These are phyloP conservation scores for Oryzias melastigma DNA, from an alignment of 2,113 vertebrate genomes.

Conservation along the genomic window DNA sequence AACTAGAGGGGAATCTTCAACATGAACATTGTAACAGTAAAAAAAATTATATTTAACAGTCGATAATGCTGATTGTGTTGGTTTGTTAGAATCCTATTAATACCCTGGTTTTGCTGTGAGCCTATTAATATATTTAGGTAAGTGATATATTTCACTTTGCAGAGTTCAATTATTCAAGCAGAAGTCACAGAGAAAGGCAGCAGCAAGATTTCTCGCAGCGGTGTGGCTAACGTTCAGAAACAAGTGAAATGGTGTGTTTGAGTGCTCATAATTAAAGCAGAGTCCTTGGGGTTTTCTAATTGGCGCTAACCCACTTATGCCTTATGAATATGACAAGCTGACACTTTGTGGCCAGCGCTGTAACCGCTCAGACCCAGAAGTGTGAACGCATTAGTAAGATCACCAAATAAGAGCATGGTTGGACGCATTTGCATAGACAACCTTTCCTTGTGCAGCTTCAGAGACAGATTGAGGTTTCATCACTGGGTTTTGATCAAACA, in stretches of 20 bases:
- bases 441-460: neutral
- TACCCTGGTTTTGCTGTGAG: neutral
- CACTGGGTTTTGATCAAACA: conserved; percentile 24
- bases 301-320: conserved; percentile 58
- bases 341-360: conserved; percentile 32
- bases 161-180: conserved; percentile 24
- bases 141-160: conserved; percentile 9
- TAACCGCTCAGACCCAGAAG: conserved; percentile 16
- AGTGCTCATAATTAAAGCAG: conserved; percentile 45
- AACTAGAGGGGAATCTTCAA: too few species aligned
- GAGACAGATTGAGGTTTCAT: conserved; percentile 25
- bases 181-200: conserved; percentile 4
- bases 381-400: neutral
- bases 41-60: too few species aligned
- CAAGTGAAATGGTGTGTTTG: conserved; percentile 41
- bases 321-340: conserved; percentile 45
- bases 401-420: neutral
- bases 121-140: neutral
- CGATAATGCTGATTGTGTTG: too few species aligned
- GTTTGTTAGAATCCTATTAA: neutral
- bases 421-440: neutral
- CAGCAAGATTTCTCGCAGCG: conserved; percentile 17
- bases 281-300: conserved; percentile 51
- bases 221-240: conserved; percentile 45
- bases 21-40: too few species aligned